Base-by-base conservation (phyloP, 2,797 vertebrate species). In the Coregonus sp. region DNA sequence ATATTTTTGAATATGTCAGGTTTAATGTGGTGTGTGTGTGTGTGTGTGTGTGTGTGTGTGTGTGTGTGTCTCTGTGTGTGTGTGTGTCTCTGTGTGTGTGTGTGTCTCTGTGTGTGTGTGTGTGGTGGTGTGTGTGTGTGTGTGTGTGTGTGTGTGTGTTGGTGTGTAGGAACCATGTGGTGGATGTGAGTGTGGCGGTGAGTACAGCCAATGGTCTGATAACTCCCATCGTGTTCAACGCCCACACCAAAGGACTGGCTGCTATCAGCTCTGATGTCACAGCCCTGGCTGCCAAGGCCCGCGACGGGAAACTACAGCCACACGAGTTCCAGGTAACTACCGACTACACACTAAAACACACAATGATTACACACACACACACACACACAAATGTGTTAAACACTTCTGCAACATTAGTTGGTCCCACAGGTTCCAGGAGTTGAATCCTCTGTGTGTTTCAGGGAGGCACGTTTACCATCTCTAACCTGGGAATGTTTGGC, bases 391-490 rank as follows among this genome's bases (percentile, higher is more conserved):
- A 59, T 59, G 54, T 18, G 63, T 66, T 25, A 4, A 31, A 15
- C 16, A 18, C 56, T 18, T n/a, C 18, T 6, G 6, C 54, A 16
- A 5, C 54, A 6, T 59, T 20, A 61, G 66, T 9, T 66, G 15
- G 9, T 47, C 40, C 40, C 40, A 47, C 40, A 47, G 7, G 31
- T 37, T 69, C 4, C 18, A 31, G 31, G 33, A 69, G 1, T 11
- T 61, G 2, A 25, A 20, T 61, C 6, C n/a, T 61, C 16, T 51
- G 40, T 47, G 7, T 47, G 9, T 29, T 72, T 33, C 73, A 99
- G 98, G 98, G 98, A 78, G 98, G 98, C 3, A 99, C 98, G 7
- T 99, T 99, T 90, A 99, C 98, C 0, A 96, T 99, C 86, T 99
- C 98, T 63, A 99, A 99, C 90, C 94, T 99, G 86, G 98, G 98